Base-by-base conservation (phyloP, 2,113 vertebrate genomes). In the Tragulus kanchil region DNA sequence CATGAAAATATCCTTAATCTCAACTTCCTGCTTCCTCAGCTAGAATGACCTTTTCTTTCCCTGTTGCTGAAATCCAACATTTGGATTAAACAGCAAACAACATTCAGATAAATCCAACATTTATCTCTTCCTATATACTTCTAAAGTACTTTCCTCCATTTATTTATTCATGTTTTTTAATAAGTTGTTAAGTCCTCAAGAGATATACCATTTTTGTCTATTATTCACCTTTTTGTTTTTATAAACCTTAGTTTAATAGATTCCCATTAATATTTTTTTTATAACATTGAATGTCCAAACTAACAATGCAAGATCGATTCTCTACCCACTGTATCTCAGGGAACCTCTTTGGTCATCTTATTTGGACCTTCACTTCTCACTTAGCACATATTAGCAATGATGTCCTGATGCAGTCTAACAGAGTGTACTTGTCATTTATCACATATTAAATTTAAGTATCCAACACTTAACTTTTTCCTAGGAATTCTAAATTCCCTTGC, bases 251-350 rank as follows among this genome's bases (percentile, higher is more conserved):
- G 21, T 15, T 28, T 75, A 83, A 69, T 23, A 36, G 12, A 89
- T 65, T 78, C 5, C 21, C 9, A 91, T 16, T n/a, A 92, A 88
- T 52, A 56, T 91, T 73, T n/a, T 93, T 11, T 79, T 97, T 65
- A 73, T 58, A 65, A 23, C 61, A 2, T 3, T 19, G 1, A 69
- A 52, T 58, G 25, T 85, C 26, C 15, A 15, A 93, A 85, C 31
- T 45, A 2, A 71, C 3, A 86, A 54, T 7, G 16, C 5, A 93
- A 71, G 3, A 82, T 97, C 48, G 42, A n/a, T n/a, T n/a, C n/a
- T n/a, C n/a, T n/a, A n/a, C n/a, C n/a, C n/a, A n/a, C n/a, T n/a
- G n/a, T n/a, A n/a, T n/a, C n/a, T n/a, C n/a, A n/a, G n/a, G n/a
- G n/a, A n/a, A n/a, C n/a, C n/a, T n/a, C n/a, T n/a, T n/a, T n/a